These are phyloP conservation scores for Cosmia pyralina DNA, from an alignment of 2,888 invertebrate species.

Conservation along the genomic window DNA sequence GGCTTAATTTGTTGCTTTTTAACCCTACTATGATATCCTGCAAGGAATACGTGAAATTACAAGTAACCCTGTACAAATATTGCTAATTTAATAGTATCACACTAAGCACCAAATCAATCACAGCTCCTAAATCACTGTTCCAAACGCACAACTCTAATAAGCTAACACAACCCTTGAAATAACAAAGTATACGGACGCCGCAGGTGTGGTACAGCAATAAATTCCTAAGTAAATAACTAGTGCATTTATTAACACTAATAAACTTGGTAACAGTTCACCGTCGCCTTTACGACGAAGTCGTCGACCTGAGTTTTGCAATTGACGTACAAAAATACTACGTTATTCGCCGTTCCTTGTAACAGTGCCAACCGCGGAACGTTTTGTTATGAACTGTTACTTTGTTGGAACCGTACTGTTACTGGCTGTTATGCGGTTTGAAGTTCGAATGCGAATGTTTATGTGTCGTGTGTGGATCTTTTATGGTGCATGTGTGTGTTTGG, in stretches of 20 bases:
- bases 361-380: conserved; percentile 52
- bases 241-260: conserved; percentile 86
- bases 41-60: too few species aligned
- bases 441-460: conserved; percentile 38
- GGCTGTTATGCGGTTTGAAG: conserved; percentile 46
- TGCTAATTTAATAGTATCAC: background rate
- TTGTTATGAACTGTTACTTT: conserved; percentile 57
- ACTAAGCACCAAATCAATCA: conserved; percentile 19
- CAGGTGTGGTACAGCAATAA: conserved; percentile 83
- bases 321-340: conserved; percentile 64
- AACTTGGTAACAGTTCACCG: conserved; percentile 67
- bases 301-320: conserved; percentile 63
- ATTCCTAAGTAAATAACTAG: conserved; percentile 85
- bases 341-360: conserved; percentile 55
- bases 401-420: conserved; percentile 46
- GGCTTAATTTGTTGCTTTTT: too few species aligned
- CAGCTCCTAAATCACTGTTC: conserved; percentile 24
- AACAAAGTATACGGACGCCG: conserved; percentile 80
- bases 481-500: background rate
- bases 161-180: conserved; percentile 67
- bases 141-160: conserved; percentile 43
- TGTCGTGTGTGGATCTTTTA: conserved; percentile 30
- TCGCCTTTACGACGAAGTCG: conserved; percentile 59
- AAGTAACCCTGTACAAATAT: too few species aligned
- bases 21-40: too few species aligned